Evolutionary conservation across 1,140 invertebrate species (phyloP), one percentile per base, ranked within the genome.

Genomic region (Latrodectus geometricus): DNA sequence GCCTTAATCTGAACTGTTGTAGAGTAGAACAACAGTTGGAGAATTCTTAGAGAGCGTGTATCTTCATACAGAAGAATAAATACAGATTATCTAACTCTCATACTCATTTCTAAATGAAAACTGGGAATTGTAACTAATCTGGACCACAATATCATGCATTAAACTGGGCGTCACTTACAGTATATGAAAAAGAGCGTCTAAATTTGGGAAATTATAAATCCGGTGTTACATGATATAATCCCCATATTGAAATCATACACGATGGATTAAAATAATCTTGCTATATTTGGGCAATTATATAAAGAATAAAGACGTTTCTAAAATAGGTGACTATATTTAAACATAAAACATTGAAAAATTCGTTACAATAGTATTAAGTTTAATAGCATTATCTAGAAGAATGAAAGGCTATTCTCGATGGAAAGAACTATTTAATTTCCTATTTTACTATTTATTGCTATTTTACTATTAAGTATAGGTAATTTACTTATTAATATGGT

Each of bases 1-100:
- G 49, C 83, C 23, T 73, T 76, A 76, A 75, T 65, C 72, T 84
- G 61, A 76, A 21, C 35, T 80, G 23, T 61, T 80, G 48, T 21
- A 20, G 54, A 61, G 80, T 20, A 14, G 72, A 23, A 74, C 23
- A 73, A 74, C 70, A 49, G 56, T 54, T 83, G 70, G 74, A 35
- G 77, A 79, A 66, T 79, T 81, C 49, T 35, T 17, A 80, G 17
- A 20, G 35, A 56, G 54, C 54, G n/a, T 50, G 69, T 61, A 70
- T 52, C 66, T 81, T 68, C 65, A 74, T 35, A 61, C 17, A 61
- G 35, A 65, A 61, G 35, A 72, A 48, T 52, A 84, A 76, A 84
- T 76, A 84, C 74, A 76, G 82, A 69, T 61, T 81, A 17, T 23
- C 66, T 15, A 69, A 9, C 20, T 11, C 21, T 23, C 15, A n/a